Base-by-base conservation (phyloP, 2,888 invertebrate species). In the Drosophila birchii region DNA sequence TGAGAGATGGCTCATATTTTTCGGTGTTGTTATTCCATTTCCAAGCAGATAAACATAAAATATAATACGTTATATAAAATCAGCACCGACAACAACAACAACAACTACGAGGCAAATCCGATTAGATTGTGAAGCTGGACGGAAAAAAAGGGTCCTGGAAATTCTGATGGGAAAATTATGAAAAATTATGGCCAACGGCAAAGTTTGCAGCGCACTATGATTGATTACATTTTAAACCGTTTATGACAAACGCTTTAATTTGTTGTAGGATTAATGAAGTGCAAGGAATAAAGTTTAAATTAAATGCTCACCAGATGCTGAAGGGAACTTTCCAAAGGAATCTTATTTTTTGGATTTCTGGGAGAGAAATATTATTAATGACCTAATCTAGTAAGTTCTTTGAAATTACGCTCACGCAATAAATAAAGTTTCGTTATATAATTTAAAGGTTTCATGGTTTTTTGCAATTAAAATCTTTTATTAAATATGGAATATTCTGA, bases 221-320 rank as follows among this genome's bases (percentile, higher is more conserved):
- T 84, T 84, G 86, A 84, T 84, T 86, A 68, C 49, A 66, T 73
- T 83, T 78, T 68, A 76, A 84, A 83, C 73, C 78, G 56, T 74
- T 81, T 86, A 67, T 79, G 86, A 86, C 83, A 86, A 77, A 69
- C 70, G 74, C 78, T 74, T 84, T 75, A 80, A 86, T 83, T 86
- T 83, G 72, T 75, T 78, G 44, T 36, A 77, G 72, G 72, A 84
- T 86, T 86, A 84, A 84, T 83, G 83, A 75, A 81, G 73, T 76
- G 59, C 49, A 59, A 43, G 20, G 20, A 34, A 58, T 29, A 44
- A 63, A 67, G 53, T 67, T 70, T 53, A 44, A 58, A 53, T 64
- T 61, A 61, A 64, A 61, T 64, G 61, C 36, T 64, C 61, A 36
- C 61, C 64, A 64, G 64, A 61, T 60, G 64, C 18, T 18, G 36